phyloP scores from a whole-genome alignment of 2,888 invertebrate species.

The Xanthia icteritia region DNA sequence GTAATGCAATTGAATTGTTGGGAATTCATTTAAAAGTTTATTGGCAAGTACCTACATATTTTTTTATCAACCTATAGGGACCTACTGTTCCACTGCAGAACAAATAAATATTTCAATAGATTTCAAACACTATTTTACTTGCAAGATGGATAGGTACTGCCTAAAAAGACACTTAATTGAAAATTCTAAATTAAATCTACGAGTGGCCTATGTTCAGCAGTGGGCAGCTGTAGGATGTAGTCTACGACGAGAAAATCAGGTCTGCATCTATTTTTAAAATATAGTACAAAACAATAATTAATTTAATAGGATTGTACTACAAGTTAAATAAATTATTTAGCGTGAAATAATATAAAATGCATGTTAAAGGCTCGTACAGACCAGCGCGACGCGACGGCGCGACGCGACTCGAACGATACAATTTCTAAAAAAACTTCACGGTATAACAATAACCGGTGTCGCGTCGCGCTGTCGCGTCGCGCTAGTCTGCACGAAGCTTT shows the following conservation, averaged over 20 bases:
- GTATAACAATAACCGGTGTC: too few relatives aligned
- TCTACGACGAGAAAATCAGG: background rate
- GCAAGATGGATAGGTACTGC: background rate
- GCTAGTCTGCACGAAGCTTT: too few relatives aligned
- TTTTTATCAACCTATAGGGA: background rate
- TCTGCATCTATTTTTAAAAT: background rate
- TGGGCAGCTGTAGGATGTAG: too few relatives aligned
- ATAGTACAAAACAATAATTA: background rate
- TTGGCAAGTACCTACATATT: background rate
- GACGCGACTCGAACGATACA: too few relatives aligned
- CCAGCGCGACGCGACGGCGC: too few relatives aligned
- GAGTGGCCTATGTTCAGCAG: background rate
- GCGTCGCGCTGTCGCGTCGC: too few relatives aligned
- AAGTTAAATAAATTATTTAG: too few relatives aligned
- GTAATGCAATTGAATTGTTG: constrained; percentile 22
- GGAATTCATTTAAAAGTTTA: background rate
- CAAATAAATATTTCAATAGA: background rate
- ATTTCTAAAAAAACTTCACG: too few relatives aligned
- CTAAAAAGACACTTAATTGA: background rate
- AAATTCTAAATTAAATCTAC: background rate
- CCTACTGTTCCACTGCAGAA: background rate
- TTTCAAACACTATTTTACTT: background rate
- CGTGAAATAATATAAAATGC: too few relatives aligned
- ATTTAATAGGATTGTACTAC: too few relatives aligned
- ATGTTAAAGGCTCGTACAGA: too few relatives aligned